These are phyloP conservation scores for Hyles vespertilio DNA, from an alignment of 1,140 invertebrate genomes.

Conservation along the genomic window DNA sequence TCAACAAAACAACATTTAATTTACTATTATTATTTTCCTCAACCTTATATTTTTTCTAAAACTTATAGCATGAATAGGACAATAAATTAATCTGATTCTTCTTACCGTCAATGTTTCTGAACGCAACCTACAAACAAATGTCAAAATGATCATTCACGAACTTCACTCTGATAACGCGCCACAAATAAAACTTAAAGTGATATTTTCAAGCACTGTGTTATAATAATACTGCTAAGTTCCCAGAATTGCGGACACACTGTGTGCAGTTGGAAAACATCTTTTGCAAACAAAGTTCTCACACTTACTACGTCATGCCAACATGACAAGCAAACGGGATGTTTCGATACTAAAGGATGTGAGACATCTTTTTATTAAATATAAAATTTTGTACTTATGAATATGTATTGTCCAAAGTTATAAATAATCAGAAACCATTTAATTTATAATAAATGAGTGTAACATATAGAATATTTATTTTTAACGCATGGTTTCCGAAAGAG, in stretches of 20 bases:
- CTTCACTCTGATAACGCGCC: conserved; percentile 7
- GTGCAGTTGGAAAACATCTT: conserved; percentile 16
- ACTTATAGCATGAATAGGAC: no score
- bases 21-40: no score
- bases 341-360: neutral
- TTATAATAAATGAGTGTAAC: no score
- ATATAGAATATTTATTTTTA: no score
- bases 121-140: conserved; percentile 15
- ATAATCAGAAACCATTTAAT: no score
- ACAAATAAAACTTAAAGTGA: neutral
- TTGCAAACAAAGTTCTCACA: conserved; percentile 12
- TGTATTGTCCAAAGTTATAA: no score
- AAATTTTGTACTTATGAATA: neutral
- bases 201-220: neutral
- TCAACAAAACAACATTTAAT: no score
- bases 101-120: conserved; percentile 6
- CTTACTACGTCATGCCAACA: conserved; percentile 13
- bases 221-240: neutral
- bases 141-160: conserved; percentile 19
- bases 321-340: conserved; percentile 10
- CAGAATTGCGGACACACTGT: conserved; percentile 8
- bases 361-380: conserved; percentile 1
- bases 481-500: conserved; percentile 37
- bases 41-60: no score
- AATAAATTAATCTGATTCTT: no score